A percentile compares a stretch with the other conserved stretches of the same genome.
Conservation (phyloP, 1,140 invertebrate genomes). For the Drosophila pruinosa region DNA sequence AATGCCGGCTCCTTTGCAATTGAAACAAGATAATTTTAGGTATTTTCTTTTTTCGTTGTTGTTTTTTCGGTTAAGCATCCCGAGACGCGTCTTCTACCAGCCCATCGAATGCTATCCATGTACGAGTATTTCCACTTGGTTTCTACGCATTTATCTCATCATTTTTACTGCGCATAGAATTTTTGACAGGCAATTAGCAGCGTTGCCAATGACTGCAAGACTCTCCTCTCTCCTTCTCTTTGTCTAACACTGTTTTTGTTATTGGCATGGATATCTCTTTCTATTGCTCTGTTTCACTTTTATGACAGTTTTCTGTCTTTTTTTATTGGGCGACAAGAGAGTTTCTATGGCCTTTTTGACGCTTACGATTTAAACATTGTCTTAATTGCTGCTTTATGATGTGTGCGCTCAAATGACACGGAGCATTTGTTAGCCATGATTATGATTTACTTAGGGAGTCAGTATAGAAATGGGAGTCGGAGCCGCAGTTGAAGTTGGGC, state of each 20-base stretch:
- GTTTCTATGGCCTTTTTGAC: conserved; percentile 77
- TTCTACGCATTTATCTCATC: conserved; percentile 73
- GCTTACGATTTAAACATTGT: conserved; percentile 77
- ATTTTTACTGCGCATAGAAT: conserved; percentile 70
- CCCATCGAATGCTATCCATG: neutral
- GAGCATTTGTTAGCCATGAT: conserved; percentile 67
- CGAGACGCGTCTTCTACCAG: neutral
- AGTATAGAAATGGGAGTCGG: neutral
- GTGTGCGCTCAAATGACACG: conserved; percentile 78
- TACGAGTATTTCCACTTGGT: conserved; percentile 51
- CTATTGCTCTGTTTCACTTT: conserved; percentile 47
- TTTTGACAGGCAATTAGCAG: conserved; percentile 79
- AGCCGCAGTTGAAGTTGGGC: conserved; percentile 13
- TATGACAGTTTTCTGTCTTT: conserved; percentile 62
- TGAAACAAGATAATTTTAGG: conserved; percentile 30
- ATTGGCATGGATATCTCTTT: neutral
- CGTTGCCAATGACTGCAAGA: conserved; percentile 54
- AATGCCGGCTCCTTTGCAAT: conserved; percentile 2
- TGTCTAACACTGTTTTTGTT: neutral
- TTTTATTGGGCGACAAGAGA: conserved; percentile 67
- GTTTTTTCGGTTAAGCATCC: neutral
- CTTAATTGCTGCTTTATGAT: conserved; percentile 81
- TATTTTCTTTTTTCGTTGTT: conserved; percentile 3
- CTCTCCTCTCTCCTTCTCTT: neutral
- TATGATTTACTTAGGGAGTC: conserved; percentile 67